Evolutionary conservation across 2,888 invertebrate genomes (phyloP).

Genomic region (Epicampocera succincta): DNA sequence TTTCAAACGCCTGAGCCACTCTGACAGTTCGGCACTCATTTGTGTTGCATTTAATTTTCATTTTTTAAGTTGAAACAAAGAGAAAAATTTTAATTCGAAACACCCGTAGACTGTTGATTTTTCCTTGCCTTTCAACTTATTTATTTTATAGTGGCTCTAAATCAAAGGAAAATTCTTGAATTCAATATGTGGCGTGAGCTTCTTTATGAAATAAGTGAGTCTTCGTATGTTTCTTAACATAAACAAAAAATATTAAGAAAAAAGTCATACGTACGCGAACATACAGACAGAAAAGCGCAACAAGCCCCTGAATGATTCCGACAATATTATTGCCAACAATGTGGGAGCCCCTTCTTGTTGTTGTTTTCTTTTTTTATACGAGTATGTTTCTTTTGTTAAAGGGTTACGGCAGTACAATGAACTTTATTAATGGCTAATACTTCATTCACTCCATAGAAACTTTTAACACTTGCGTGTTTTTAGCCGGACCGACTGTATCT

Average conservation of each 20-base stretch:
- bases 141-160: conserved; percentile 45
- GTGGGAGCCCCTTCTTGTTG: conserved; percentile 32
- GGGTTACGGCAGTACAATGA: conserved; percentile 65
- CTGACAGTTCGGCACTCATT: not conserved
- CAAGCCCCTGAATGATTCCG: not conserved
- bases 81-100: conserved; percentile 53
- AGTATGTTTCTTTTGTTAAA: conserved; percentile 38
- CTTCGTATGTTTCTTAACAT: not conserved
- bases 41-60: conserved; percentile 21
- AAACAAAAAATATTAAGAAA: conserved; percentile 1
- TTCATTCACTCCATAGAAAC: conserved; percentile 4
- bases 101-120: conserved; percentile 31
- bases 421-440: conserved; percentile 50
- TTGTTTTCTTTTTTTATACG: not conserved
- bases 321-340: conserved; percentile 17
- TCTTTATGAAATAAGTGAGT: conserved; percentile 7
- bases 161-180: conserved; percentile 43
- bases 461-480: conserved; percentile 45
- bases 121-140: not conserved
- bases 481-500: not conserved
- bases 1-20: not conserved
- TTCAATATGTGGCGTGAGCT: conserved; percentile 19
- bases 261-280: not conserved
- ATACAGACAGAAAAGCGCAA: not conserved
- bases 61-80: conserved; percentile 41